Conservation (phyloP, 37 sponge, comb jelly and placozoan genomes). For the Axinella damicornis region DNA sequence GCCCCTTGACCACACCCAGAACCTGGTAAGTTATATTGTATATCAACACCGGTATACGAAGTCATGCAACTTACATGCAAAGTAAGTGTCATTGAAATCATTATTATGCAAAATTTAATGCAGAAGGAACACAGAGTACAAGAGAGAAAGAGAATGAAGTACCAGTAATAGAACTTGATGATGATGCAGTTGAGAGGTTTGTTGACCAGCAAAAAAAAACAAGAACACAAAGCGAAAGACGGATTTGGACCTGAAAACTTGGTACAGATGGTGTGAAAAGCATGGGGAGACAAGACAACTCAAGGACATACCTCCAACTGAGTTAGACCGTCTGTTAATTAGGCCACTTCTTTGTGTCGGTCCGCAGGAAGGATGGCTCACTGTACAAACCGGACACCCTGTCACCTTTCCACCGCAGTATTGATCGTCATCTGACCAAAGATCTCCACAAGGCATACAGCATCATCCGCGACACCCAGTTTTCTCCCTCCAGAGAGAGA, state of each 20-base stretch:
- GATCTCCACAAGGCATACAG: neutral
- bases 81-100: neutral
- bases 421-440: conserved; percentile 3
- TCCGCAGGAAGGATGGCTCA: conserved; percentile 1
- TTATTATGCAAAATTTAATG: neutral
- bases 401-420: neutral
- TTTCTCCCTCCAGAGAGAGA: neutral
- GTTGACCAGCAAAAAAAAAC: conserved; percentile 2
- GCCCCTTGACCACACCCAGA: too few species aligned
- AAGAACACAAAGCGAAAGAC: conserved; percentile 9
- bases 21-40: too few species aligned
- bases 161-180: neutral
- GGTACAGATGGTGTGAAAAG: conserved; percentile 10
- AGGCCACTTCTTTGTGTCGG: neutral
- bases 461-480: conserved; percentile 4
- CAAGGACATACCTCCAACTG: conserved; percentile 3
- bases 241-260: neutral
- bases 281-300: neutral
- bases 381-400: conserved; percentile 3
- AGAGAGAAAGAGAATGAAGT: neutral
- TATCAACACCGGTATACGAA: too few species aligned
- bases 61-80: too few species aligned
- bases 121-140: neutral
- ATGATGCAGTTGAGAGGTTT: neutral
- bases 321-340: neutral